Conservation (phyloP, 1,140 invertebrate genomes). For the Drosophila rhopaloa region DNA sequence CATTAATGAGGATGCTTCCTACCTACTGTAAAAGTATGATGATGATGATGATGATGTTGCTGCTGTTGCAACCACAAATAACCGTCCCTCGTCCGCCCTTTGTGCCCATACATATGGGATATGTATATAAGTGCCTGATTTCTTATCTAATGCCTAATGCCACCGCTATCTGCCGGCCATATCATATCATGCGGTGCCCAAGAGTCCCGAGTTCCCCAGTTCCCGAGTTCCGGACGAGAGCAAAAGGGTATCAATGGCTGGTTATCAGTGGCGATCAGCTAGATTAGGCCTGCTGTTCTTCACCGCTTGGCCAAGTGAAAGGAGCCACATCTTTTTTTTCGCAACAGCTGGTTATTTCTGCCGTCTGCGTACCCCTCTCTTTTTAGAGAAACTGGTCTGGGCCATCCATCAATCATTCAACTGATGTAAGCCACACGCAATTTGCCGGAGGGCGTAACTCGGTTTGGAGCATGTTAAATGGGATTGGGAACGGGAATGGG, state of each 20-base stretch:
- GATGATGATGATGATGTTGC: conserved; percentile 25
- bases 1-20: conserved; percentile 47
- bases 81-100: conserved; percentile 12
- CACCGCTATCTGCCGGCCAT: conserved; percentile 68
- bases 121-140: conserved; percentile 73
- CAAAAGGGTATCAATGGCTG: conserved; percentile 63
- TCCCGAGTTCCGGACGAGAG: background rate
- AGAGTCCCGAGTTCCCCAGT: background rate
- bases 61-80: conserved; percentile 40
- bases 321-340: conserved; percentile 32
- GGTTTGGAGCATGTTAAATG: conserved; percentile 38
- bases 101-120: conserved; percentile 25
- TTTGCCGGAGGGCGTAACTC: conserved; percentile 50
- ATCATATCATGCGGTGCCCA: conserved; percentile 47
- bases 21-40: background rate
- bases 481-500: conserved; percentile 29
- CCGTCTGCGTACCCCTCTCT: background rate
- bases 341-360: conserved; percentile 41
- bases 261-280: conserved; percentile 41
- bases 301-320: conserved; percentile 30
- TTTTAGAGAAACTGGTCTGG: conserved; percentile 25
- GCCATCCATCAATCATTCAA: conserved; percentile 54
- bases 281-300: conserved; percentile 41
- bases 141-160: conserved; percentile 82
- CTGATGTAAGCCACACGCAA: conserved; percentile 55